Evolutionary conservation across 37 sponge, comb jelly and placozoan species (phyloP), one percentile per base, ranked within the genome.

Genomic region (Axinella damicornis): DNA sequence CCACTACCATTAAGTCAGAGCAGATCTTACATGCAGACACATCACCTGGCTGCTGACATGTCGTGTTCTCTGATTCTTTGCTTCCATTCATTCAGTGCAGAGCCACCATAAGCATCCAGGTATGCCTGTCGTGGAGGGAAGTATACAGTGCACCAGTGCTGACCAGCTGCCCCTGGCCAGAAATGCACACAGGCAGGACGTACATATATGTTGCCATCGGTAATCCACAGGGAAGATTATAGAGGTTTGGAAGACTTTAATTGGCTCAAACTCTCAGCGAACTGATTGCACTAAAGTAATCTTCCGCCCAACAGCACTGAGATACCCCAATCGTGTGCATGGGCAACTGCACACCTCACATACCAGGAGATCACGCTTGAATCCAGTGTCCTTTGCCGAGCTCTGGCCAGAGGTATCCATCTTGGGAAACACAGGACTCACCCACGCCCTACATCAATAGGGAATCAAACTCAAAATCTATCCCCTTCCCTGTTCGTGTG

Each of bases 371-470:
- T 92, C 92, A 22, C 78, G 40, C 35, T 92, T 69, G 59, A 92
- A 88, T 1, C 41, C 69, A 41, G 76, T 55, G 17, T 70, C 65
- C 16, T 20, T 18, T 4, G 2, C 31, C 28, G 46, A 46, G 62
- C 25, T 22, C 62, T 25, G 62, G 62, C 25, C 12, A 5, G 62
- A 27, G 35, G 34, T 38, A 60, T 36, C 38, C 62, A 37, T 37
- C 80, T 59, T 67, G 0, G 89, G 89, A 77, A 95, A 98, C 32
- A 93, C 32, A 22, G 96, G 96, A 79, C 98, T 98, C 20, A 95
- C 35, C 98, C 98, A 98, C 18, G 93, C 88, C 27, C 62, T 61
- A 25, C 62, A 25, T 61, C 4, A 61, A 25, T 14, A 25, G 62
- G 14, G 12, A 27, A 27, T 11, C n/a, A 22, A 61, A 2, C 12